Conservation (phyloP, 2,888 invertebrate species). For the Bugulina stolonifera region DNA sequence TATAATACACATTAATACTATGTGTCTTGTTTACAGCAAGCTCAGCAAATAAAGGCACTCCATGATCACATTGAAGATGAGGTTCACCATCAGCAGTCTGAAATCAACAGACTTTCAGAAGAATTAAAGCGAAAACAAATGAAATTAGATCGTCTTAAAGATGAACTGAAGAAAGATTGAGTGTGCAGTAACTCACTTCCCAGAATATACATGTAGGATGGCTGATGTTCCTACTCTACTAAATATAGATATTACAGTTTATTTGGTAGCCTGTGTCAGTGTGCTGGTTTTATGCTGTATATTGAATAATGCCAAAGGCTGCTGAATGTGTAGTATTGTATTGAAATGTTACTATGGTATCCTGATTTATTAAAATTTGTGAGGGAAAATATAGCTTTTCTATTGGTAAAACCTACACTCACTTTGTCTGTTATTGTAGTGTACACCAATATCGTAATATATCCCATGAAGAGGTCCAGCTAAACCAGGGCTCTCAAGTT, state of each 20-base stretch:
- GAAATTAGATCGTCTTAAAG: constrained; percentile 13
- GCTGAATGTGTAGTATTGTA: no score
- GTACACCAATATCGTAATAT: no score
- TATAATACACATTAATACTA: no score
- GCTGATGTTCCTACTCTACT: background rate
- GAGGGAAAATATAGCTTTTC: no score
- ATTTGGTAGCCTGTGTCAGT: background rate
- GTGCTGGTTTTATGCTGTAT: background rate
- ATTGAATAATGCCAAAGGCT: background rate
- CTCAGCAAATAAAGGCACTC: constrained; percentile 11
- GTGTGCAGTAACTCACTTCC: background rate
- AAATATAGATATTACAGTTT: background rate
- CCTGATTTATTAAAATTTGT: no score
- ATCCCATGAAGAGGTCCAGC: no score
- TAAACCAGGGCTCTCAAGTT: no score
- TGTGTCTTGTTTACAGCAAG: no score
- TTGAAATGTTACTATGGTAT: no score
- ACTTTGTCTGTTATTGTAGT: no score
- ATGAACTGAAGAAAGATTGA: background rate
- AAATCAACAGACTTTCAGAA: constrained; percentile 10
- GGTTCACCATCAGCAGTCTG: constrained; percentile 26
- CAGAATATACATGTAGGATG: background rate
- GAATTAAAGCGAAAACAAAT: constrained; percentile 6
- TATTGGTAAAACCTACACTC: no score
- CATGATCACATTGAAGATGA: constrained; percentile 25